phyloP scores from a whole-genome alignment of 1,140 invertebrate species.

The Bombus sylvicola region DNA sequence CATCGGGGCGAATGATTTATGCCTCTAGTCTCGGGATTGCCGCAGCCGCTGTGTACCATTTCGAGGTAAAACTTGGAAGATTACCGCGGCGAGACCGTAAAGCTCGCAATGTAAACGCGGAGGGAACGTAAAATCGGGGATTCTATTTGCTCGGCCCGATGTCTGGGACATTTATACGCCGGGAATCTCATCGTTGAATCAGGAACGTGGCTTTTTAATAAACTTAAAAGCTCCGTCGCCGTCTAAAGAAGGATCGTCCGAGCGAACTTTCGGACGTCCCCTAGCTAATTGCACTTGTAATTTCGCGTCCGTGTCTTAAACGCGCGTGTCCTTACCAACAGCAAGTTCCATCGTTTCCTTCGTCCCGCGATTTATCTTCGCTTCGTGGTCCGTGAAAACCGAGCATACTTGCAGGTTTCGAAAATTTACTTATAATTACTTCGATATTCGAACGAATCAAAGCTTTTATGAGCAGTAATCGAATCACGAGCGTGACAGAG shows the following conservation, averaged over 20 bases:
- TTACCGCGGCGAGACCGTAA: slow-evolving; percentile 10
- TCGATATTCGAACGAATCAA: too few relatives aligned
- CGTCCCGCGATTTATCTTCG: slow-evolving; percentile 34
- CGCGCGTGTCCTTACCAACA: background rate
- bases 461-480: too few relatives aligned
- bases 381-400: too few relatives aligned
- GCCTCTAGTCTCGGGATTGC: background rate
- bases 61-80: slow-evolving; percentile 14
- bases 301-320: slow-evolving; percentile 2
- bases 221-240: background rate
- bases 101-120: slow-evolving; percentile 5
- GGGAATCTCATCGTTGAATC: background rate
- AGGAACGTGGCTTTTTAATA: slow-evolving; percentile 20
- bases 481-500: too few relatives aligned
- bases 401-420: too few relatives aligned
- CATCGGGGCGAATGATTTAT: background rate
- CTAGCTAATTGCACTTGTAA: slow-evolving; percentile 30
- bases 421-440: too few relatives aligned
- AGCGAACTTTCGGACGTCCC: background rate
- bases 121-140: background rate
- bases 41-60: background rate
- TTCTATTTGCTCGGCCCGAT: background rate
- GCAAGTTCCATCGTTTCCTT: background rate
- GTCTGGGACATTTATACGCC: background rate
- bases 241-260: background rate